These are phyloP conservation scores for Meles meles DNA, from an alignment of 2,113 vertebrate species.

Conservation along the genomic window DNA sequence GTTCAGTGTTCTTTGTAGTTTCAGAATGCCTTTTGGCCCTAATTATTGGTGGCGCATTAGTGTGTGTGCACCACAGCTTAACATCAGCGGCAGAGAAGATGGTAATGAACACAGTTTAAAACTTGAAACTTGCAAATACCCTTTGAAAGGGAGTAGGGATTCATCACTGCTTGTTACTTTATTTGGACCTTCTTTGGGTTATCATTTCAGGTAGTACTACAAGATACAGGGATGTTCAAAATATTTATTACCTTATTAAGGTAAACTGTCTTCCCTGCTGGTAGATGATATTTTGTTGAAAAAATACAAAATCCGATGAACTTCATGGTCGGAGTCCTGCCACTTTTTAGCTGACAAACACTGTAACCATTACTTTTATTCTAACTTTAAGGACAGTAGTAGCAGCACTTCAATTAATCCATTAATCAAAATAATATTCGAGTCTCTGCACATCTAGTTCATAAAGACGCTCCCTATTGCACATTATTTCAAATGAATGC, in stretches of 20 bases:
- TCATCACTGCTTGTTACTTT: constrained; percentile 28
- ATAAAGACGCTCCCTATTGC: constrained; percentile 22
- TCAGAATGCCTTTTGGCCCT: neutral
- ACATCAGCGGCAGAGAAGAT: neutral
- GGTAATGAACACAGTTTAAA: constrained; percentile 21
- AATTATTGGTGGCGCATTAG: neutral
- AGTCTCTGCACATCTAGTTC: constrained; percentile 62
- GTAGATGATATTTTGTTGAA: constrained; percentile 65
- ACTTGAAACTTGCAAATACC: neutral
- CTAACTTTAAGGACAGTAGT: constrained; percentile 72
- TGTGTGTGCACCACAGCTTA: neutral
- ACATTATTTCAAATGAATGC: constrained; percentile 69
- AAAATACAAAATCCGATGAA: constrained; percentile 68
- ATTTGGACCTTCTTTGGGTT: constrained; percentile 1
- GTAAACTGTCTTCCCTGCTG: constrained; percentile 69
- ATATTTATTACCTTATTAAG: constrained; percentile 77
- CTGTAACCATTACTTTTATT: constrained; percentile 68
- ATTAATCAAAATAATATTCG: constrained; percentile 76
- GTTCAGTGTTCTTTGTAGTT: neutral
- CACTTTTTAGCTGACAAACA: constrained; percentile 68
- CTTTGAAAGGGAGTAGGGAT: neutral
- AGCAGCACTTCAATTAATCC: constrained; percentile 71
- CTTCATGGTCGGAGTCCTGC: constrained; percentile 59
- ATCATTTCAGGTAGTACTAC: constrained; percentile 55
- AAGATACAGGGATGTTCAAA: constrained; percentile 40